Base-by-base conservation (phyloP, 2,888 invertebrate genomes). In the Polydrusus pterygomalis region DNA sequence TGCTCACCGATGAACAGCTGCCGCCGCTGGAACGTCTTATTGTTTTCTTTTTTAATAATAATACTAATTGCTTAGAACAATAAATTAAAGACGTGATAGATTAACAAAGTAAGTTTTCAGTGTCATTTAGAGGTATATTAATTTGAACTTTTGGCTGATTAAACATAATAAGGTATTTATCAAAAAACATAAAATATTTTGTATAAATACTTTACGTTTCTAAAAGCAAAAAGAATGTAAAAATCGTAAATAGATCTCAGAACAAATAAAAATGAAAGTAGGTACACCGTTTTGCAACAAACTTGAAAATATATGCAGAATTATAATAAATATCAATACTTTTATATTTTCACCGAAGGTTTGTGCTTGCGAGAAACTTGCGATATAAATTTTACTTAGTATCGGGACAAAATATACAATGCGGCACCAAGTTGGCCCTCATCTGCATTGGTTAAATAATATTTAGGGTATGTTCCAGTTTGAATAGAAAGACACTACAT, bases 241-340 rank as follows among this genome's bases (percentile, higher is more conserved):
- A 51, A 20, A 20, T 20, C 25, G 25, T 20, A 8, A 11, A 51
- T 8, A 6, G 20, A 51, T 18, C 51, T 11, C 10, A 20, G 20
- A 51, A 51, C 20, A 51, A 51, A 51, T 51, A 51, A 51, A 51
- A 51, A 51, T 18, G 17, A 11, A 51, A 51, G 18, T n/a, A n/a
- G n/a, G n/a, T 11, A 51, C 11, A 30, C 34, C 60, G n/a, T 40
- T 43, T 17, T 11, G 17, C 62, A 30, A 62, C 62, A 43, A 62
- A 40, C 17, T 62, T 15, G 49, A 40, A 54, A 67, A 54, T 54
- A 67, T 67, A 38, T 18, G 11, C 54, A 2, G 7, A 38, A 40
- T 54, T 54, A 54, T 67, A 54, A 67, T 67, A 67, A 51, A 67
- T 54, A 67, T 47, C 15, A 51, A 54, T 67, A 67, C n/a, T 54